Percentiles rank a stretch among this genome's conserved stretches.
phyloP scores from a whole-genome alignment of 2,113 vertebrate genomes.

The Lagopus muta region DNA sequence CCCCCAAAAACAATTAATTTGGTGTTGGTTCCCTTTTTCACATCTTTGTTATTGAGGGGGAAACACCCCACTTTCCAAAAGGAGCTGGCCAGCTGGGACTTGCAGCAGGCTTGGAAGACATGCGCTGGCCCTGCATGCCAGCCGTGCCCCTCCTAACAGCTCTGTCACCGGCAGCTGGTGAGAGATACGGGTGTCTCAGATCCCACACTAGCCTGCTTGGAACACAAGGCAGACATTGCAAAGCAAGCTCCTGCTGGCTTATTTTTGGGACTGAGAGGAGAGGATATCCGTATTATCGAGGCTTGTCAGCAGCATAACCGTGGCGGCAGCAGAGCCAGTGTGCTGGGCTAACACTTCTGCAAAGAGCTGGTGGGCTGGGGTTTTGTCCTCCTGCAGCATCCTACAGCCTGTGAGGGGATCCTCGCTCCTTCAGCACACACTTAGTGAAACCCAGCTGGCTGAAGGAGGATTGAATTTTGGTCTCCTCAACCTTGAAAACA shows the following conservation, averaged over 20 bases:
- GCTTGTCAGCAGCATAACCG: not conserved
- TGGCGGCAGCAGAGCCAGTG: not conserved
- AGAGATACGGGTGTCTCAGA: not conserved
- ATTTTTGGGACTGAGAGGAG: not conserved
- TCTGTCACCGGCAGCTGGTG: slow-evolving; percentile 47
- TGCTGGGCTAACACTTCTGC: slow-evolving; percentile 7
- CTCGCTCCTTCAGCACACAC: not conserved
- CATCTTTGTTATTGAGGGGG: slow-evolving; percentile 30
- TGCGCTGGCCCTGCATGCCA: slow-evolving; percentile 65
- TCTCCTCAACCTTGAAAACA: slow-evolving; percentile 52
- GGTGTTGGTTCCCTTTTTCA: slow-evolving; percentile 10
- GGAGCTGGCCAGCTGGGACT: slow-evolving; percentile 37
- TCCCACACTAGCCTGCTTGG: not conserved
- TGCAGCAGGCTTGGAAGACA: slow-evolving; percentile 51
- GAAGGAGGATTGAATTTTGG: slow-evolving; percentile 34
- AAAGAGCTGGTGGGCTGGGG: not conserved
- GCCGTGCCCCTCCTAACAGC: slow-evolving; percentile 67
- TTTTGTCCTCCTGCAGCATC: not conserved
- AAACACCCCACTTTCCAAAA: slow-evolving; percentile 39
- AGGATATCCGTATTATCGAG: fast-evolving
- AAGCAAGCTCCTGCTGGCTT: slow-evolving; percentile 4
- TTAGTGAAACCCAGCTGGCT: not conserved
- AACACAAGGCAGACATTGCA: not conserved
- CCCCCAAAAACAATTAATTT: slow-evolving; percentile 47
- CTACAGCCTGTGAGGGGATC: not conserved